Percentiles rank a stretch among this genome's conserved stretches.
Conservation (phyloP, 2,113 vertebrate genomes). For the Castor canadensis region DNA sequence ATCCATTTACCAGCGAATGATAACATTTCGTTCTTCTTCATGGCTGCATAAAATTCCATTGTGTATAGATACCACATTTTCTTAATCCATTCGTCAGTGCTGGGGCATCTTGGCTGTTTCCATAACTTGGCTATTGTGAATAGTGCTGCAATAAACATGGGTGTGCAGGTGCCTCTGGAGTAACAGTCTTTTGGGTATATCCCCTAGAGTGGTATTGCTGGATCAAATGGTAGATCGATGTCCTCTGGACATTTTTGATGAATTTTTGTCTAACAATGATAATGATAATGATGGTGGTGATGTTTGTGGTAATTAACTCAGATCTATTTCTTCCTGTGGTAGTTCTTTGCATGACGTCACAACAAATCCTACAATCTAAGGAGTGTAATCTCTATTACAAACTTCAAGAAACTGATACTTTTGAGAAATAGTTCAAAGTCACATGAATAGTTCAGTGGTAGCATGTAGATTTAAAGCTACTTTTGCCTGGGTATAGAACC, state of each 20-base stretch:
- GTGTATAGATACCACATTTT: too few relatives aligned
- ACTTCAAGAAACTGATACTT: not conserved
- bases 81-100: too few relatives aligned
- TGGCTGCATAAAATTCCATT: too few relatives aligned
- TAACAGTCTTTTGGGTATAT: too few relatives aligned
- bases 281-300: not conserved
- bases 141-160: too few relatives aligned
- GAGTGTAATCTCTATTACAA: not conserved
- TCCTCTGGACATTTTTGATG: not conserved
- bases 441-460: not conserved
- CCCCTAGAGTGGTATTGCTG: too few relatives aligned
- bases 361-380: not conserved
- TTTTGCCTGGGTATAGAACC: not conserved
- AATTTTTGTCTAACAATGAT: not conserved
- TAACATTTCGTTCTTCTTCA: too few relatives aligned
- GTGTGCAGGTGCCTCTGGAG: too few relatives aligned
- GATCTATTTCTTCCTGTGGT: not conserved
- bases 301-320: not conserved
- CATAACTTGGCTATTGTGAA: too few relatives aligned
- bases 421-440: not conserved
- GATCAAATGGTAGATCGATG: too few relatives aligned
- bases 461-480: not conserved
- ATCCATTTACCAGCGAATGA: too few relatives aligned
- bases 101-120: too few relatives aligned
- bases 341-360: not conserved